These are phyloP conservation scores for Papilio xuthus DNA, from an alignment of 1,140 invertebrate species.

Conservation along the genomic window DNA sequence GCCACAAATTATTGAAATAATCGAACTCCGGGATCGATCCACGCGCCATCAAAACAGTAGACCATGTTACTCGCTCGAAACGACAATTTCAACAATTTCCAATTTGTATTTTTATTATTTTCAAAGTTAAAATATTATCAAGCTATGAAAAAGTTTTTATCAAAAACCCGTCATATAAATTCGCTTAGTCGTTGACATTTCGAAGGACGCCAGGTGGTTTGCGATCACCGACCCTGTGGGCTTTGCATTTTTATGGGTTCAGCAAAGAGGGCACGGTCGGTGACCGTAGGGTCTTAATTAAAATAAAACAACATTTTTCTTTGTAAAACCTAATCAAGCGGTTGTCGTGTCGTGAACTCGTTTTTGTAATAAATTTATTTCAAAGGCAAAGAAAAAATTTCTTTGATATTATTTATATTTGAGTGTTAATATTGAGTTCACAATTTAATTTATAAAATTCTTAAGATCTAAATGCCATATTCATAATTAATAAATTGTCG, in stretches of 20 bases:
- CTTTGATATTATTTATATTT: not conserved
- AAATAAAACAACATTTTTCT: conserved; percentile 11
- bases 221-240: not conserved
- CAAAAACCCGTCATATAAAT: conserved; percentile 1
- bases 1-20: too few species aligned
- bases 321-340: conserved; percentile 4
- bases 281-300: not conserved
- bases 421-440: not conserved
- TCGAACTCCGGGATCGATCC: too few species aligned
- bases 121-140: too few species aligned
- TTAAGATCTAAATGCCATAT: not conserved
- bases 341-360: not conserved
- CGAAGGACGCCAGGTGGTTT: conserved; percentile 4
- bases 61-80: too few species aligned
- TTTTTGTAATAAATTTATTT: not conserved
- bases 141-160: not conserved
- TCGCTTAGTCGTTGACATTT: conserved; percentile 12
- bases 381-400: not conserved
- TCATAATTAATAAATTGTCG: not conserved
- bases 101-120: too few species aligned
- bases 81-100: too few species aligned
- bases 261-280: conserved; percentile 6
- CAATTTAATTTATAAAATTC: not conserved
- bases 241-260: conserved; percentile 22
- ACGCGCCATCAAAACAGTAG: too few species aligned